A percentile compares a stretch with the other conserved stretches of the same genome.
Evolutionary conservation across 2,888 invertebrate species (phyloP).

Genomic region (Cinara cedri): DNA sequence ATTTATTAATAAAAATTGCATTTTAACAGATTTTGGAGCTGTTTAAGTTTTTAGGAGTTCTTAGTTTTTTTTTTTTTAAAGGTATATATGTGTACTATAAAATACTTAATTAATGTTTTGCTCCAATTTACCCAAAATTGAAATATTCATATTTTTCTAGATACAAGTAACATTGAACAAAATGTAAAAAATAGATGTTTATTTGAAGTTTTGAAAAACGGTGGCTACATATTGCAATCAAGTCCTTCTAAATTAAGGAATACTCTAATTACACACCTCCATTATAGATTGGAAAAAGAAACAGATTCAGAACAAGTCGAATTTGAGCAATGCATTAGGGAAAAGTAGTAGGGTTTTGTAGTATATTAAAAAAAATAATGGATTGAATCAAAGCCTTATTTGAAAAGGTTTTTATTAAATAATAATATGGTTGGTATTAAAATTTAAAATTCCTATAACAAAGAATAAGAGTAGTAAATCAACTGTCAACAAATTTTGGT

Average conservation of each 20-base stretch:
- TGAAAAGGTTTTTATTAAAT: too few species aligned
- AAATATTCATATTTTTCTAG: neutral
- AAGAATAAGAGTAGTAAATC: too few species aligned
- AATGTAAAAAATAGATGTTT: neutral
- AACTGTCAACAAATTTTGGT: too few species aligned
- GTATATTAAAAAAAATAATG: neutral
- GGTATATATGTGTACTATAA: neutral
- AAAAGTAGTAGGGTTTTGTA: slow-evolving; percentile 7
- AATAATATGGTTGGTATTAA: too few species aligned
- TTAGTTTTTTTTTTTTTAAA: neutral
- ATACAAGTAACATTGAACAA: neutral
- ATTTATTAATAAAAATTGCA: too few species aligned
- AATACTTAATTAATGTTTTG: neutral
- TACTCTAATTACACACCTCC: neutral
- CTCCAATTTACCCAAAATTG: neutral
- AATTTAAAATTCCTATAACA: too few species aligned
- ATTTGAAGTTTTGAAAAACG: neutral
- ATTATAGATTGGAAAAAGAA: neutral
- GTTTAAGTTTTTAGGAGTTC: neutral
- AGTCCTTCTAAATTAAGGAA: neutral
- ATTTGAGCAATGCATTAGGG: neutral
- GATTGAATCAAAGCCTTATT: neutral
- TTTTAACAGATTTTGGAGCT: too few species aligned
- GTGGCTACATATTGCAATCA: too few species aligned
- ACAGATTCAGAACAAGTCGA: neutral